Conservation (phyloP, 2,113 vertebrate genomes). For the Pseudorasbora parva region DNA sequence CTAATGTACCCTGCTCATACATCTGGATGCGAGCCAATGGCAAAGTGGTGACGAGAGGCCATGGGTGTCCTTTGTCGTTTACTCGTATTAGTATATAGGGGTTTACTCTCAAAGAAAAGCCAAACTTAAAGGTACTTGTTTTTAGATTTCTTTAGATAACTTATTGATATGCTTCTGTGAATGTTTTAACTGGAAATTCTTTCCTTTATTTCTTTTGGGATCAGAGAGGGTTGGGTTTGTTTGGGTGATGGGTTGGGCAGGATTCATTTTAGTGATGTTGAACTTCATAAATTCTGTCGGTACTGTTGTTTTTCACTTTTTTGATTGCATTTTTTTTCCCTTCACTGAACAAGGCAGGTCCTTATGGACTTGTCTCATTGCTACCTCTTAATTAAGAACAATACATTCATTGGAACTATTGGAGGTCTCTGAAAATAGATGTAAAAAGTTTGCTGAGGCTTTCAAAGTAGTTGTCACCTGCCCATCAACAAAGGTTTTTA, state of each 20-base stretch:
- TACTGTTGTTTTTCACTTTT: constrained; percentile 71
- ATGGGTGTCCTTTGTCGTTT: constrained; percentile 50
- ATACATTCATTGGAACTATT: constrained; percentile 71
- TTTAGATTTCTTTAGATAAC: constrained; percentile 79
- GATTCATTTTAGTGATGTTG: constrained; percentile 70
- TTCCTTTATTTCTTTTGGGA: constrained; percentile 65
- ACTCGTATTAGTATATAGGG: constrained; percentile 54
- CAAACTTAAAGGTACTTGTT: constrained; percentile 84
- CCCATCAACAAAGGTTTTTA: constrained; percentile 67
- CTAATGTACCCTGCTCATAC: background rate
- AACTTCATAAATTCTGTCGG: constrained; percentile 73
- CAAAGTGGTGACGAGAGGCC: constrained; percentile 34
- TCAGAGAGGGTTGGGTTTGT: constrained; percentile 27
- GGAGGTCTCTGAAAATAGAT: constrained; percentile 71
- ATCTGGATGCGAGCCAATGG: constrained; percentile 37
- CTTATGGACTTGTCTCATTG: constrained; percentile 74
- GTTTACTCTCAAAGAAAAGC: constrained; percentile 62
- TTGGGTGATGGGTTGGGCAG: constrained; percentile 61
- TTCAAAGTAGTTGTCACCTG: constrained; percentile 73
- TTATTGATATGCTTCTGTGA: constrained; percentile 79
- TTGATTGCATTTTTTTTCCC: constrained; percentile 71
- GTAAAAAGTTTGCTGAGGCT: constrained; percentile 78
- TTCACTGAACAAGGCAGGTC: constrained; percentile 65
- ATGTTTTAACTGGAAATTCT: constrained; percentile 83
- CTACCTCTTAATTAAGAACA: constrained; percentile 87